Evolutionary conservation across 2,888 invertebrate species (phyloP).

Genomic region (Therioaphis trifolii): DNA sequence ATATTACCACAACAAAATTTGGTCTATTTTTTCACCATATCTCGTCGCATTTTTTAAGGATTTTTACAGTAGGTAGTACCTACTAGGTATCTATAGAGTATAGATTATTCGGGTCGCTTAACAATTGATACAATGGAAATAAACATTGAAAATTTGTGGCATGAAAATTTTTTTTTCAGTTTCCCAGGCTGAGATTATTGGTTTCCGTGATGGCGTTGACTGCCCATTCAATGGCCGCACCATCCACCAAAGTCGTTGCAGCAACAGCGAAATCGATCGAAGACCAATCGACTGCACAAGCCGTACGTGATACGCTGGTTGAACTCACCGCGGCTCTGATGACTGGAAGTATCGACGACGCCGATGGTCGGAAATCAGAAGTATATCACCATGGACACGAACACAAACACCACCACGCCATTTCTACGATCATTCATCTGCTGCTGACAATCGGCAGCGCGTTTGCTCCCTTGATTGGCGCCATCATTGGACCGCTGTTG

Average conservation of each 20-base stretch:
- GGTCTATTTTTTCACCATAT: too few relatives aligned
- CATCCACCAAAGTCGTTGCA: background rate
- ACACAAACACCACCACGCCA: conserved; percentile 9
- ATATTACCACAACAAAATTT: too few relatives aligned
- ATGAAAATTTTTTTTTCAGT: background rate
- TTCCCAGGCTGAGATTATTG: background rate
- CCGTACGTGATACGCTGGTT: background rate
- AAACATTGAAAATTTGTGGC: too few relatives aligned
- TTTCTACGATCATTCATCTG: conserved; percentile 35
- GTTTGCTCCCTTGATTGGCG: conserved; percentile 55
- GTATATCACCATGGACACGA: background rate
- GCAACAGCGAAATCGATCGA: background rate
- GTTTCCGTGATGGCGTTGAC: background rate
- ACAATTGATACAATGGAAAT: too few relatives aligned
- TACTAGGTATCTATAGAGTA: too few relatives aligned
- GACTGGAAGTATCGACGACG: background rate
- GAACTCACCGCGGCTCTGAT: background rate
- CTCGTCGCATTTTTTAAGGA: too few relatives aligned
- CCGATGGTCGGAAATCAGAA: conserved; percentile 15
- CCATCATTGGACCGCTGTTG: conserved; percentile 57
- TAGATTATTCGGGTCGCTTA: too few relatives aligned
- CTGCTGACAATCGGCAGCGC: conserved; percentile 52
- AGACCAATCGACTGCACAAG: background rate
- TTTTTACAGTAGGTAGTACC: too few relatives aligned
- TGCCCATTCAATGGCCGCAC: conserved; percentile 21